Percentiles rank a stretch among this genome's conserved stretches.
phyloP scores from a whole-genome alignment of 2,113 vertebrate genomes.

The Donacobius atricapilla region DNA sequence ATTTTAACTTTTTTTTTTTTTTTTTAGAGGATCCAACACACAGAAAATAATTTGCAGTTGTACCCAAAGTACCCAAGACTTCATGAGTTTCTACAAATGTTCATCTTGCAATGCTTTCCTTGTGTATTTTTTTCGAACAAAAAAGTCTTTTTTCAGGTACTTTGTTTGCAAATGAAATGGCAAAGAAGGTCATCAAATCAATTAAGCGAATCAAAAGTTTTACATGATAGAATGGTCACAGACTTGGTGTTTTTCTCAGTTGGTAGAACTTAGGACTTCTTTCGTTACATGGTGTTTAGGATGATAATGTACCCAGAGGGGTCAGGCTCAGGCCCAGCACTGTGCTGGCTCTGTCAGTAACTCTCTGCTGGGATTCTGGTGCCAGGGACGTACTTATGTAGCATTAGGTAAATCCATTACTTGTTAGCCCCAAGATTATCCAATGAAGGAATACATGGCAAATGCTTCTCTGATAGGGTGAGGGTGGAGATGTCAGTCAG shows the following conservation, averaged over 20 bases:
- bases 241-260: not conserved
- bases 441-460: not conserved
- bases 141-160: not conserved
- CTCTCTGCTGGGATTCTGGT: not conserved
- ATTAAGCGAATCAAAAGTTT: not conserved
- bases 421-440: not conserved
- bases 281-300: not conserved
- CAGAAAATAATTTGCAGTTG: not conserved
- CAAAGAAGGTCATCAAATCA: not conserved
- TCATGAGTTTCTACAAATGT: not conserved
- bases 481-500: not conserved
- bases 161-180: not conserved
- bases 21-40: not conserved
- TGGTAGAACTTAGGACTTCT: not conserved
- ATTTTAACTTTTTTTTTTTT: not conserved
- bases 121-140: not conserved
- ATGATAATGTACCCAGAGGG: not conserved
- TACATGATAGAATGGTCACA: not conserved
- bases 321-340: not conserved
- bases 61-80: not conserved
- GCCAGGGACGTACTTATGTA: not conserved
- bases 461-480: fast-evolving
- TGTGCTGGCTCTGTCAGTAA: not conserved
- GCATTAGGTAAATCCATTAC: not conserved
- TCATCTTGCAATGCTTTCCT: not conserved